phyloP scores from a whole-genome alignment of 2,888 invertebrate genomes.

The Caenorhabditis sp. region DNA sequence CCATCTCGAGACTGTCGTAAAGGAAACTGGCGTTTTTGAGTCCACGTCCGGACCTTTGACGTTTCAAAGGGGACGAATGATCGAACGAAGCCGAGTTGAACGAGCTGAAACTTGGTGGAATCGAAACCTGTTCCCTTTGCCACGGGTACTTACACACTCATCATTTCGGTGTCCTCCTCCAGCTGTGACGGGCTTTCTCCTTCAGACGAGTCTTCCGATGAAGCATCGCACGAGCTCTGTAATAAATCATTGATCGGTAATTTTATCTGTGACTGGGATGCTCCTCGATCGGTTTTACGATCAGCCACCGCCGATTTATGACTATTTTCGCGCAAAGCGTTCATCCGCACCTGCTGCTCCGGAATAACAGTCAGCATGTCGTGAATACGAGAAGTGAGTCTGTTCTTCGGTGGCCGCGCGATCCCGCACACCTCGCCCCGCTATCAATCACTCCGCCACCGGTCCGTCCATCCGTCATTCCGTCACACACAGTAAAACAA shows the following conservation, averaged over 20 bases:
- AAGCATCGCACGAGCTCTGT: conserved; percentile 71
- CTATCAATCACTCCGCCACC: conserved; percentile 10
- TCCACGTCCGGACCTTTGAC: conserved; percentile 48
- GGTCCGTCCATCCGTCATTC: conserved; percentile 28
- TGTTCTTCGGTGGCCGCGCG: too few relatives aligned
- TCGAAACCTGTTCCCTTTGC: neutral
- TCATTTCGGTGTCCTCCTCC: conserved; percentile 41
- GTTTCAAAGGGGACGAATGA: conserved; percentile 55
- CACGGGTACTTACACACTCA: conserved; percentile 53
- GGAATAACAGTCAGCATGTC: conserved; percentile 15
- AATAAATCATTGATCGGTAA: conserved; percentile 31
- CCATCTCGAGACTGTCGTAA: conserved; percentile 65
- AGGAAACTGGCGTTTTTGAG: conserved; percentile 48
- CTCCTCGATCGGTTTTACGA: conserved; percentile 1
- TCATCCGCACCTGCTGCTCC: conserved; percentile 28
- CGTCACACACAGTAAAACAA: conserved; percentile 30
- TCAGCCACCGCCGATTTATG: conserved; percentile 36
- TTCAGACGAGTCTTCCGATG: conserved; percentile 70
- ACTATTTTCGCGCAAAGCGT: neutral
- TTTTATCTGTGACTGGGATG: neutral
- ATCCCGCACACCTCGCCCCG: neutral
- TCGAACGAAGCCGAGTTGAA: conserved; percentile 60
- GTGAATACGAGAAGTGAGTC: neutral
- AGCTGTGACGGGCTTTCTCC: conserved; percentile 51
- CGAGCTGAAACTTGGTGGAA: conserved; percentile 29